These are phyloP conservation scores for Tamandua tetradactyla DNA, from an alignment of 2,797 vertebrate genomes.

Conservation along the genomic window DNA sequence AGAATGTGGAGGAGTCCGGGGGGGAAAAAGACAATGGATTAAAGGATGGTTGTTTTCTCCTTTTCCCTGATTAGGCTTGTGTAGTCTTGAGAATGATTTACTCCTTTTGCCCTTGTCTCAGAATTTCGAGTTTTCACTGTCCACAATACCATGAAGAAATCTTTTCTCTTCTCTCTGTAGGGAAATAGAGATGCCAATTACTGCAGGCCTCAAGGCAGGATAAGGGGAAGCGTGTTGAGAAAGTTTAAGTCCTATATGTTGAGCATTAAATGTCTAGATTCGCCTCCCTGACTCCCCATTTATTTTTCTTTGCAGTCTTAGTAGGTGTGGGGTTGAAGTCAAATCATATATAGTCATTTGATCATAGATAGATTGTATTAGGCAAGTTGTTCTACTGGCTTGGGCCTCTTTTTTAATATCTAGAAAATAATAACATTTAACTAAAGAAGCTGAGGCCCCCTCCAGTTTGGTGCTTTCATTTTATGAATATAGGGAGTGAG, in stretches of 20 bases:
- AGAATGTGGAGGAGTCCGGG: background rate
- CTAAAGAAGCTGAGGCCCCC: background rate
- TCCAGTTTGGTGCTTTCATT: constrained; percentile 27
- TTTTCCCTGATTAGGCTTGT: background rate
- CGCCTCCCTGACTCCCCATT: background rate
- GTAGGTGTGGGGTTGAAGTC: background rate
- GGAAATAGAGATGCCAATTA: background rate
- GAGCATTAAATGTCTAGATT: background rate
- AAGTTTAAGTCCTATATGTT: background rate
- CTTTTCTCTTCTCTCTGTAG: background rate
- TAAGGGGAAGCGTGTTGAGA: background rate
- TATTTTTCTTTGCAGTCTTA: background rate
- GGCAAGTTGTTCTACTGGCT: background rate
- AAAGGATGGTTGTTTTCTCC: background rate
- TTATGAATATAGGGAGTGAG: background rate
- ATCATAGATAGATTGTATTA: background rate
- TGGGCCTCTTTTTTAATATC: background rate
- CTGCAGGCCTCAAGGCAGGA: background rate
- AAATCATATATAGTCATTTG: background rate
- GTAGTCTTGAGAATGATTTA: background rate
- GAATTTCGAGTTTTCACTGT: background rate
- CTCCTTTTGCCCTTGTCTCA: constrained; percentile 1
- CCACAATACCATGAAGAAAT: background rate
- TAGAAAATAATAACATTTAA: constrained; percentile 13
- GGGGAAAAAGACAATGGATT: background rate